Conservation (phyloP, 2,113 vertebrate species). For the Hydrochoerus hydrochaeris region DNA sequence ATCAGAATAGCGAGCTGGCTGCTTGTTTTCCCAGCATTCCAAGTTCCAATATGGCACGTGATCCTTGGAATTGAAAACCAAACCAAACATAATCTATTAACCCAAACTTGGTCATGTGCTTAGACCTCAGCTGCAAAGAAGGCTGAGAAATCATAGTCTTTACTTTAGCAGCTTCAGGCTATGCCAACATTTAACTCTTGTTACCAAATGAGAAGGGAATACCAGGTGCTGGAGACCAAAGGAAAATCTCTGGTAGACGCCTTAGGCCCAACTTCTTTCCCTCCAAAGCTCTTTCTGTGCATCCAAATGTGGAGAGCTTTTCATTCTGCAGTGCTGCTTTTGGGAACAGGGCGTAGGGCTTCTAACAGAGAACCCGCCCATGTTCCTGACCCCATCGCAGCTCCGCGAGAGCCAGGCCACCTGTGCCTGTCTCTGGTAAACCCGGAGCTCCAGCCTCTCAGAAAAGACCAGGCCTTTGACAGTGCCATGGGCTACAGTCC, state of each 20-base stretch:
- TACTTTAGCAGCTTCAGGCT: not conserved
- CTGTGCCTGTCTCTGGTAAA: not conserved
- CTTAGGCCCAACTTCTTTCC: not conserved
- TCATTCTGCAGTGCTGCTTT: not conserved
- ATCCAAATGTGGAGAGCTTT: not conserved
- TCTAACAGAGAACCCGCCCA: not conserved
- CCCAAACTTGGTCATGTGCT: not conserved
- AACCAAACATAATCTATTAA: not conserved
- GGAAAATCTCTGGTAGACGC: not conserved
- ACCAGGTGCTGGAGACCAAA: not conserved
- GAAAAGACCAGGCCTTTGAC: not conserved
- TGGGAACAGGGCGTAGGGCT: not conserved
- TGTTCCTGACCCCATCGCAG: not conserved
- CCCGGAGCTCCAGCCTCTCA: not conserved
- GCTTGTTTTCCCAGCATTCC: no score
- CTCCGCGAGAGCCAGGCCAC: not conserved
- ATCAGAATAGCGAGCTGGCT: no score
- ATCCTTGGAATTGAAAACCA: no score
- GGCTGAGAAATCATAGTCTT: not conserved
- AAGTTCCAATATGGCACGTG: no score
- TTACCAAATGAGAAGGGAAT: conserved; percentile 1
- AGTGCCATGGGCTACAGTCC: not conserved
- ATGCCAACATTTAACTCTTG: not conserved
- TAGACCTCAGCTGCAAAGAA: not conserved
- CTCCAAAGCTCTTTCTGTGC: not conserved